Percentiles rank a stretch among this genome's conserved stretches.
phyloP scores from a whole-genome alignment of 2,888 invertebrate genomes.

The Drosophila villosipedis region DNA sequence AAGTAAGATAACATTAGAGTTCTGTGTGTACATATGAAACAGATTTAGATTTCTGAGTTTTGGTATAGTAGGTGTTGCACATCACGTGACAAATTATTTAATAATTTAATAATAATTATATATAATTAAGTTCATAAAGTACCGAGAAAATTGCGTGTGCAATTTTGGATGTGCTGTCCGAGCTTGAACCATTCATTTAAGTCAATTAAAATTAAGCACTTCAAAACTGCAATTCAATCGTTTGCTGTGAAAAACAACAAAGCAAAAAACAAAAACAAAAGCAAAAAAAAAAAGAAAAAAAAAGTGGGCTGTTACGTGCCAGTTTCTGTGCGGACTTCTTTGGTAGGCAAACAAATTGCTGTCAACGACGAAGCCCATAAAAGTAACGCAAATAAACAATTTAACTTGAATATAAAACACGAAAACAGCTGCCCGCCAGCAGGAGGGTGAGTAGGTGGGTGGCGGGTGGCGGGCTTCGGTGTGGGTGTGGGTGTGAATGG shows the following conservation, averaged over 20 bases:
- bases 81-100: background rate
- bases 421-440: slow-evolving; percentile 57
- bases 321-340: slow-evolving; percentile 12
- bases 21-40: background rate
- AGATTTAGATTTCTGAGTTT: background rate
- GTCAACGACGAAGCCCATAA: slow-evolving; percentile 72
- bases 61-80: background rate
- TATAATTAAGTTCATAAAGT: background rate
- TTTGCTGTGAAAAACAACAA: slow-evolving; percentile 9
- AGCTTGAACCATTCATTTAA: background rate
- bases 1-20: background rate
- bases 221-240: slow-evolving; percentile 5
- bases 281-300: background rate
- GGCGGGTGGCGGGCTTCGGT: background rate
- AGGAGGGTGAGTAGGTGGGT: background rate
- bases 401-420: slow-evolving; percentile 65
- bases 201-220: background rate
- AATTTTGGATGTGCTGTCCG: background rate
- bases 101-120: no score
- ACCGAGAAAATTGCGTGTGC: background rate
- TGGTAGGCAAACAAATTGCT: slow-evolving; percentile 61
- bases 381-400: slow-evolving; percentile 76
- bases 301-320: slow-evolving; percentile 24
- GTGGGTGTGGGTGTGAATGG: background rate
- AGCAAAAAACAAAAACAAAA: background rate